Conservation (phyloP, 37 sponge, comb jelly and placozoan genomes). For the Cladorhizidae sp. region DNA sequence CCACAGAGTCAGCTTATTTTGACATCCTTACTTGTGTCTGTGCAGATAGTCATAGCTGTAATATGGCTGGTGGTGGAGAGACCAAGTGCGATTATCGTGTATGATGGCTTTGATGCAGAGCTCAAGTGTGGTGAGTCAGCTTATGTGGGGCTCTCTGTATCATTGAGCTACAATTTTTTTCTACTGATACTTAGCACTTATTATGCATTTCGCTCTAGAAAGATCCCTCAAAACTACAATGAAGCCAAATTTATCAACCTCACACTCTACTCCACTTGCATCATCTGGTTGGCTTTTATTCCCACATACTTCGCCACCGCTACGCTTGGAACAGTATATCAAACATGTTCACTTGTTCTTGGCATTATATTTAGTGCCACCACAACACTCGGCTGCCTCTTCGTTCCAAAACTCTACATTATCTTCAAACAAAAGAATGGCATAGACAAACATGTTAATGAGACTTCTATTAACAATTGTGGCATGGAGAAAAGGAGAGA, state of each 20-base stretch:
- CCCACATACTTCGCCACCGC: slow-evolving; percentile 46
- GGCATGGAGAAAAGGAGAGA: too few species aligned
- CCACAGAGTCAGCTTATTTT: slow-evolving; percentile 57
- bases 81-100: neutral
- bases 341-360: slow-evolving; percentile 35
- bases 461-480: too few species aligned
- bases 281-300: slow-evolving; percentile 73
- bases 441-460: too few species aligned
- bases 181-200: slow-evolving; percentile 47
- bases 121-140: slow-evolving; percentile 32
- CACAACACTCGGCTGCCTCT: slow-evolving; percentile 23
- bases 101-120: slow-evolving; percentile 1
- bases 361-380: slow-evolving; percentile 66
- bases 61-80: slow-evolving; percentile 35
- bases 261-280: slow-evolving; percentile 28
- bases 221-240: slow-evolving; percentile 68
- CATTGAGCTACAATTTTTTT: slow-evolving; percentile 41
- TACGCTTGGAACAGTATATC: slow-evolving; percentile 21
- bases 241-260: slow-evolving; percentile 72
- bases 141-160: slow-evolving; percentile 21
- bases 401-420: slow-evolving; percentile 41
- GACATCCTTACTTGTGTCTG: slow-evolving; percentile 37
- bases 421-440: too few species aligned
- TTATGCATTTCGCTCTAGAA: slow-evolving; percentile 60
- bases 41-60: slow-evolving; percentile 43